Base-by-base conservation (phyloP, 2,113 vertebrate genomes). In the Phylloscopus trochiloides region DNA sequence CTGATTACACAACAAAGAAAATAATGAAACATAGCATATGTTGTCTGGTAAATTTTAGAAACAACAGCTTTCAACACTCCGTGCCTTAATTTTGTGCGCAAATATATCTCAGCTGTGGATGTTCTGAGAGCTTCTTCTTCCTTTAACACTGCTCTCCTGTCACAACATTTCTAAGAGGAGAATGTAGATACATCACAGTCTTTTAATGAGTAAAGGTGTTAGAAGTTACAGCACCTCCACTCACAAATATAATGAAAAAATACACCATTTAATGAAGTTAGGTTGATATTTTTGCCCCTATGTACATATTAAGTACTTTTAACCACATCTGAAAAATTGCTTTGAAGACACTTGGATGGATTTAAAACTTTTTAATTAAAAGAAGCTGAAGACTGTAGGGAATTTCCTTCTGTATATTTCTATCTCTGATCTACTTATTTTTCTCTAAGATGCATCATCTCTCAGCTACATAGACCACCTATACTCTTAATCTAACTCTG, bases 1-100 rank as follows among this genome's bases (percentile, higher is more conserved):
- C 51, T 74, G 82, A 94, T 95, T 92, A 93, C 90, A 93, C 47
- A 92, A 80, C 71, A 95, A 95, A 95, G 68, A 88, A 89, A 93
- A 86, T 90, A 94, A 92, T 90, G 88, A 93, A 94, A 90, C 58
- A 73, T 57, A 92, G 72, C 79, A 92, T 86, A 94, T 92, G 95
- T 67, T 96, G 86, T 88, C 91, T 93, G 75, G 94, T 84, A 88
- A 88, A 90, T 86, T 96, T 93, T 94, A 93, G 92, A 88, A 90
- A 73, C 81, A 88, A 74, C 88, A 94, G 85, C 73, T 95, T 95
- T 94, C 47, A 84, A 63, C 73, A 85, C 57, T 91, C 74, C 52
- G 29, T 59, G 77, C 52, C 75, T 97, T 85, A 84, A 89, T 81
- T 87, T 45, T 63, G 77, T 85, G 63, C 81, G 91, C 81, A 93